Evolutionary conservation across 1,140 invertebrate species (phyloP).

Genomic region (Aphaenogaster rudis): DNA sequence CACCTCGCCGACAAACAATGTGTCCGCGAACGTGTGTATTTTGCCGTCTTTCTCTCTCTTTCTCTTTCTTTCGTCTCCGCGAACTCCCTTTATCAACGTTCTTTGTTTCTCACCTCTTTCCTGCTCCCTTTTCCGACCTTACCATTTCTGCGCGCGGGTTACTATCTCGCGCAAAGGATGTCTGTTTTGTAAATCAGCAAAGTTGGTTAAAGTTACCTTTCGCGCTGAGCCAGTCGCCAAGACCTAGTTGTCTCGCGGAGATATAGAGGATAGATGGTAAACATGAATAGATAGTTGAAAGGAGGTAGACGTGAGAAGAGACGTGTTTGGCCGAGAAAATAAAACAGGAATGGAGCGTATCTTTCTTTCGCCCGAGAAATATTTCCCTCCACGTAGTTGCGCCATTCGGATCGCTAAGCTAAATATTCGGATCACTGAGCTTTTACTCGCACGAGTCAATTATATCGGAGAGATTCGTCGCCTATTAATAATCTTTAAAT

Average conservation of each 20-base stretch:
- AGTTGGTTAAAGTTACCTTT: slow-evolving; percentile 71
- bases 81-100: slow-evolving; percentile 54
- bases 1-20: slow-evolving; percentile 69
- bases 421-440: slow-evolving; percentile 10
- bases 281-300: slow-evolving; percentile 34
- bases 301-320: background rate
- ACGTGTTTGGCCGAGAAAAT: slow-evolving; percentile 39
- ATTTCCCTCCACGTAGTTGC: background rate
- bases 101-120: slow-evolving; percentile 69
- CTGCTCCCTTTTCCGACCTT: slow-evolving; percentile 35
- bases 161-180: slow-evolving; percentile 52
- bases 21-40: slow-evolving; percentile 66
- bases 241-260: slow-evolving; percentile 12
- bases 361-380: background rate
- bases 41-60: slow-evolving; percentile 27
- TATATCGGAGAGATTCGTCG: background rate
- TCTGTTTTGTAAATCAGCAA: slow-evolving; percentile 75
- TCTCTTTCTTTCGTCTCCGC: background rate
- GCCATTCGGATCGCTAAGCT: background rate
- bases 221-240: slow-evolving; percentile 23
- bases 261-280: slow-evolving; percentile 45
- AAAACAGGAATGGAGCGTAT: slow-evolving; percentile 14
- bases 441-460: background rate
- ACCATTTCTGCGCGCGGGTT: background rate
- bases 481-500: background rate